Evolutionary conservation across 2,797 vertebrate species (phyloP).

Genomic region (Gastrophryne carolinensis): DNA sequence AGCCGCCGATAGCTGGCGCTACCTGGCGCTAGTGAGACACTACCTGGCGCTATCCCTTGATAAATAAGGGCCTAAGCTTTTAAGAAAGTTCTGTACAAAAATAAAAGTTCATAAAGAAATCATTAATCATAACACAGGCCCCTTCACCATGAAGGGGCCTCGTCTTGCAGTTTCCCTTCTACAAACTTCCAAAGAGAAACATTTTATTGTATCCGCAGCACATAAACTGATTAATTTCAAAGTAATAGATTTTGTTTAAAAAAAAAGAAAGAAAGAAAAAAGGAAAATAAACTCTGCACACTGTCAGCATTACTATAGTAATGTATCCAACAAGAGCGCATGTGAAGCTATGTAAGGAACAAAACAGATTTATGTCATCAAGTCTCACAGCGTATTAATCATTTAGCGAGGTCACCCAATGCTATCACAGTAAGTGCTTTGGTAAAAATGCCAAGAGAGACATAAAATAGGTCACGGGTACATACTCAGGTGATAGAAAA

Average conservation of each 20-base stretch:
- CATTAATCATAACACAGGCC: no score
- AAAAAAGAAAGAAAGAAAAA: no score
- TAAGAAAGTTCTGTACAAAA: no score
- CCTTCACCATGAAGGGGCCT: no score
- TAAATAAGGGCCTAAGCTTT: no score
- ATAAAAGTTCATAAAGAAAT: no score
- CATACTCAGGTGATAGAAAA: constrained; percentile 64
- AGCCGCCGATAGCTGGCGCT: no score
- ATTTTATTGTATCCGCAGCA: background rate
- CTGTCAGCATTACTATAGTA: constrained; percentile 12
- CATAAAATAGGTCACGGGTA: constrained; percentile 58
- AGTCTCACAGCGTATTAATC: constrained; percentile 35
- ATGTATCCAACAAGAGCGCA: constrained; percentile 7
- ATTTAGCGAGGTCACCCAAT: constrained; percentile 61
- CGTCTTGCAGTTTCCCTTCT: no score
- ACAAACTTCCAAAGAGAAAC: no score
- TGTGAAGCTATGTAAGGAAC: constrained; percentile 11
- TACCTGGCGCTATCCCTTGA: no score
- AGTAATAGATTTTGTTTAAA: constrained; percentile 15
- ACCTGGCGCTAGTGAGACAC: no score
- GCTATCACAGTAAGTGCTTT: constrained; percentile 68
- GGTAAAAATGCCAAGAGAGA: constrained; percentile 64
- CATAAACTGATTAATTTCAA: constrained; percentile 2
- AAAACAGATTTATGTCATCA: constrained; percentile 48
- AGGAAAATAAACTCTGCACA: no score